Evolutionary conservation across 2,888 invertebrate species (phyloP).

Genomic region (Latheticus oryzae): DNA sequence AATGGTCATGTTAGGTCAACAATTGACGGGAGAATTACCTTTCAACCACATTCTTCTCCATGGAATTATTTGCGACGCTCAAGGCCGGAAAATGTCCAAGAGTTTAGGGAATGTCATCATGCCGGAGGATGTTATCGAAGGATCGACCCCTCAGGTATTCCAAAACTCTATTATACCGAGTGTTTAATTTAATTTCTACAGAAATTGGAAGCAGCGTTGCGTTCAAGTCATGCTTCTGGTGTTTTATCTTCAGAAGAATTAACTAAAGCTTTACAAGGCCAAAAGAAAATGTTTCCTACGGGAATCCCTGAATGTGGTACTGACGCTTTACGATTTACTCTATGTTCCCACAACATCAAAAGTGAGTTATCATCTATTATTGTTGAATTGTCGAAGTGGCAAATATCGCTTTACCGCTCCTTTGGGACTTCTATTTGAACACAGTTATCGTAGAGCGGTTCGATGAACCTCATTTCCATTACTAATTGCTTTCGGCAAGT

Average conservation of each 20-base stretch:
- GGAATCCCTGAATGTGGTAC: conserved; percentile 98
- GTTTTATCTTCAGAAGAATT: conserved; percentile 61
- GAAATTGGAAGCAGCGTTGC: conserved; percentile 56
- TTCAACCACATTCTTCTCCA: conserved; percentile 95
- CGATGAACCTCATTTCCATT: conserved; percentile 1
- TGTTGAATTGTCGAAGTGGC: conserved; percentile 6
- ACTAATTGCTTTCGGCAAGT: conserved; percentile 10
- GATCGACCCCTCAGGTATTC: conserved; percentile 84
- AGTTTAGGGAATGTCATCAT: conserved; percentile 98
- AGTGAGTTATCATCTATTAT: conserved; percentile 54
- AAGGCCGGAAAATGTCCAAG: conserved; percentile 99
- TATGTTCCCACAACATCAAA: conserved; percentile 66
- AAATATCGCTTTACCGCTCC: conserved; percentile 13
- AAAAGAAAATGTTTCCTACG: conserved; percentile 73
- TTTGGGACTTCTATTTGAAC: not conserved
- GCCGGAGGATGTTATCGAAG: conserved; percentile 94
- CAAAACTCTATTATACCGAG: conserved; percentile 13
- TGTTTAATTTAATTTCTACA: conserved; percentile 44
- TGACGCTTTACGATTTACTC: conserved; percentile 87
- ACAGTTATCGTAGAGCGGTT: conserved; percentile 1
- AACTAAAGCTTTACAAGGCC: conserved; percentile 64
- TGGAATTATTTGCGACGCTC: conserved; percentile 97
- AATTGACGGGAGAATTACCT: conserved; percentile 85
- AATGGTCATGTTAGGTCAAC: conserved; percentile 97
- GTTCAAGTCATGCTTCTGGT: conserved; percentile 54